Conservation (phyloP, 2,113 vertebrate species). For the Catharus minimus region DNA sequence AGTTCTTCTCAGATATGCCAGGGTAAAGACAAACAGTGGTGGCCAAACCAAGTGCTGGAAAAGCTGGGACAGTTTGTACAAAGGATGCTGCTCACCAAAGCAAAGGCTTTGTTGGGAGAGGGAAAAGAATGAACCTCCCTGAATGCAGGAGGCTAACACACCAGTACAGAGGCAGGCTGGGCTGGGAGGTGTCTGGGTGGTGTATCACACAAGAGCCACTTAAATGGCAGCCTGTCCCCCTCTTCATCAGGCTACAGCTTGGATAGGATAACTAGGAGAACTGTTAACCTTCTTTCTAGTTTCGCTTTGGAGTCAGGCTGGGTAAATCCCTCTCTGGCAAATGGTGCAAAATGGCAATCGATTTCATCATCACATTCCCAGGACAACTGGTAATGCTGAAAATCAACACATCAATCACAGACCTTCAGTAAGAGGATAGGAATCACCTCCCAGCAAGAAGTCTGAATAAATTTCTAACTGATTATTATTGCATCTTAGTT, state of each 20-base stretch:
- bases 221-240: not conserved
- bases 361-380: not conserved
- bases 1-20: not conserved
- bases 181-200: not conserved
- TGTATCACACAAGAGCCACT: not conserved
- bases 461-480: not conserved
- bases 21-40: not conserved
- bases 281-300: not conserved
- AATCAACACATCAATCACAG: not conserved
- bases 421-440: not conserved
- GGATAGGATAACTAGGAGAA: not conserved
- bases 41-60: not conserved
- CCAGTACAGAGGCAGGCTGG: not conserved
- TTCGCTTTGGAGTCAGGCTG: not conserved
- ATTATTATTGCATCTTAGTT: not conserved
- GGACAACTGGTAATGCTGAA: not conserved
- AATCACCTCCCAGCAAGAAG: not conserved
- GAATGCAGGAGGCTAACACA: not conserved
- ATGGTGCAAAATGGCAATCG: not conserved
- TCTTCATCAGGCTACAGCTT: not conserved
- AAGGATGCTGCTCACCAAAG: not conserved
- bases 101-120: not conserved
- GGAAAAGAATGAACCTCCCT: not conserved
- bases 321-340: not conserved
- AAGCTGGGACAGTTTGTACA: not conserved